Evolutionary conservation across 1,140 invertebrate genomes (phyloP).

Genomic region (Gerris buenoi): DNA sequence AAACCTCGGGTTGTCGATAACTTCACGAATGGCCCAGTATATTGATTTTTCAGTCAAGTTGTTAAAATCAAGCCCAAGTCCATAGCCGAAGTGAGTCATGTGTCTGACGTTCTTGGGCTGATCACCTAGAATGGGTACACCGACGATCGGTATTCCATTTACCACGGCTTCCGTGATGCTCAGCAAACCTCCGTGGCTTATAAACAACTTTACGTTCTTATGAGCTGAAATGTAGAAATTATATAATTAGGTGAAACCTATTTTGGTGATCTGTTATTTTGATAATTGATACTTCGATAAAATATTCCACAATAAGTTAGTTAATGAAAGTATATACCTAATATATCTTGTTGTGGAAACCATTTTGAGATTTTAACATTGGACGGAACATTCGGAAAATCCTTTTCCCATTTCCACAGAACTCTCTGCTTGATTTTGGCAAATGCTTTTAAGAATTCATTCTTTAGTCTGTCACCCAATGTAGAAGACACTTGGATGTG

Average conservation of each 20-base stretch:
- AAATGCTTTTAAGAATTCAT: not conserved
- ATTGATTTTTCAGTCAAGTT: conserved; percentile 27
- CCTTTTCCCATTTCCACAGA: conserved; percentile 42
- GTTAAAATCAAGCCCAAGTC: conserved; percentile 25
- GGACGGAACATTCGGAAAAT: conserved; percentile 37
- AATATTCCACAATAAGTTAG: not conserved
- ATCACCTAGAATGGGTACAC: conserved; percentile 20
- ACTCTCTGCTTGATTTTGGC: conserved; percentile 32
- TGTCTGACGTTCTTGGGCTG: conserved; percentile 24
- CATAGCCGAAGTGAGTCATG: conserved; percentile 14
- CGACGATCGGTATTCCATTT: conserved; percentile 31
- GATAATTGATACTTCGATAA: not conserved
- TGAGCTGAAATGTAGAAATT: conserved; percentile 25
- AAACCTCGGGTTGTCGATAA: conserved; percentile 25
- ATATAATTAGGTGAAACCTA: not conserved
- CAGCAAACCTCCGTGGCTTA: conserved; percentile 33
- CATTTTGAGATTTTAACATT: conserved; percentile 35
- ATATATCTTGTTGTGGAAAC: too few relatives aligned
- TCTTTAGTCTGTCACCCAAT: conserved; percentile 35
- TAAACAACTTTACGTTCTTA: conserved; percentile 29
- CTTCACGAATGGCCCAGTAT: conserved; percentile 19
- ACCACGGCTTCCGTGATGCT: conserved; percentile 31
- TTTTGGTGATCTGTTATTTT: not conserved
- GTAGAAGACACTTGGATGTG: conserved; percentile 40
- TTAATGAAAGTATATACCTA: not conserved